These are phyloP conservation scores for Invenusta paracnida DNA, from an alignment of 2,888 invertebrate species.

Conservation along the genomic window DNA sequence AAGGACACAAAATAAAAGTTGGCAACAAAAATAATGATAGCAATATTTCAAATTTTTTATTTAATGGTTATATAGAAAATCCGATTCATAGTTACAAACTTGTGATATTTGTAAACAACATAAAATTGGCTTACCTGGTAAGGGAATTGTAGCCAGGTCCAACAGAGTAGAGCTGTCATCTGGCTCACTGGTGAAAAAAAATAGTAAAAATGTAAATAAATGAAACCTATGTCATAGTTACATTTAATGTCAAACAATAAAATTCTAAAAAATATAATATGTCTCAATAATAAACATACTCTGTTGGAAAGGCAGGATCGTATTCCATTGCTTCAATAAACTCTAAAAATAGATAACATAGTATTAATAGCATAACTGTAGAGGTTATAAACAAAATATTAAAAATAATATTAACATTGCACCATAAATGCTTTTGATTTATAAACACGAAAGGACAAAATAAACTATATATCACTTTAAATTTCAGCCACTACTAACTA, in stretches of 20 bases:
- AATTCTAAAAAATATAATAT: not conserved
- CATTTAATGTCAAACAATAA: not conserved
- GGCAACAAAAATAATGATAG: not conserved
- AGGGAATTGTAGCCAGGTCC: conserved; percentile 24
- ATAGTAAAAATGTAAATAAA: not conserved
- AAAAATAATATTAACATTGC: too few species aligned
- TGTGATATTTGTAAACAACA: not conserved
- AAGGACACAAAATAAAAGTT: not conserved
- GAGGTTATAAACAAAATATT: too few species aligned
- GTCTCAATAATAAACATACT: conserved; percentile 31
- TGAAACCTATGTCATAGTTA: not conserved
- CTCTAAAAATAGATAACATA: too few species aligned
- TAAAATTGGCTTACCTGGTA: conserved; percentile 31
- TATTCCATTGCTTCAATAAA: too few species aligned
- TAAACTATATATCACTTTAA: too few species aligned
- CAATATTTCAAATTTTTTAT: not conserved
- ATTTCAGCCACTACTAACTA: too few species aligned
- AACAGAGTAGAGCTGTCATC: not conserved
- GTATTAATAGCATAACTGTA: too few species aligned
- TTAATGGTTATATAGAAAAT: not conserved
- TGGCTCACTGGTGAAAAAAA: not conserved
- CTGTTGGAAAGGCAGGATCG: conserved; percentile 42
- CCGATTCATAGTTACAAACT: not conserved
- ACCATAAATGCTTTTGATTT: too few species aligned
- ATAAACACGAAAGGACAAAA: too few species aligned